A percentile compares a stretch with the other conserved stretches of the same genome.
phyloP scores from a whole-genome alignment of 1,140 invertebrate genomes.

The Drosophila tropicalis region DNA sequence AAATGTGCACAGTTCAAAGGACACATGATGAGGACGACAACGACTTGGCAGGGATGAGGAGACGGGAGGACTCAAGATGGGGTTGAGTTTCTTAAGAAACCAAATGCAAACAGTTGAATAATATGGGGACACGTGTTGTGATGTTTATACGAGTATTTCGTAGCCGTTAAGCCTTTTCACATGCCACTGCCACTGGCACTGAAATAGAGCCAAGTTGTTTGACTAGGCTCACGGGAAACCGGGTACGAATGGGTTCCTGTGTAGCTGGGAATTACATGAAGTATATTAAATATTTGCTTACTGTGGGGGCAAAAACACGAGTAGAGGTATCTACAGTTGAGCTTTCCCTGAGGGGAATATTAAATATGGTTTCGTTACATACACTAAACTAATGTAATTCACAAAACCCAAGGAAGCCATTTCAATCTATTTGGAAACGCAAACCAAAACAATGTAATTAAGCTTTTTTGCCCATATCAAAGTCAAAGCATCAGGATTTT shows the following conservation, averaged over 20 bases:
- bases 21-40: not conserved
- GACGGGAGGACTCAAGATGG: not conserved
- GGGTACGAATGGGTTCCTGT: not conserved
- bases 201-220: constrained; percentile 34
- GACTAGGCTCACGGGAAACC: constrained; percentile 44
- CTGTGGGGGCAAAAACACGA: too few species aligned
- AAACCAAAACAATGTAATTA: constrained; percentile 23
- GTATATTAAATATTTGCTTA: constrained; percentile 13
- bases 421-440: too few species aligned
- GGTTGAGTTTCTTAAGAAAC: constrained; percentile 22
- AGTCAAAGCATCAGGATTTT: constrained; percentile 31
- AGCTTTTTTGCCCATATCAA: constrained; percentile 27
- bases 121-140: constrained; percentile 31
- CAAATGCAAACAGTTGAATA: constrained; percentile 21
- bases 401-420: not conserved
- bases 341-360: not conserved
- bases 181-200: constrained; percentile 27
- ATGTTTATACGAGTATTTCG: constrained; percentile 24
- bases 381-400: not conserved
- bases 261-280: not conserved
- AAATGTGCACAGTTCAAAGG: constrained; percentile 40
- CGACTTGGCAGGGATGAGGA: not conserved
- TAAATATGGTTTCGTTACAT: not conserved
- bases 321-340: too few species aligned
- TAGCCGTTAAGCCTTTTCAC: constrained; percentile 40